Conservation (phyloP, 2,888 invertebrate genomes). For the Chromoteleia sp. region DNA sequence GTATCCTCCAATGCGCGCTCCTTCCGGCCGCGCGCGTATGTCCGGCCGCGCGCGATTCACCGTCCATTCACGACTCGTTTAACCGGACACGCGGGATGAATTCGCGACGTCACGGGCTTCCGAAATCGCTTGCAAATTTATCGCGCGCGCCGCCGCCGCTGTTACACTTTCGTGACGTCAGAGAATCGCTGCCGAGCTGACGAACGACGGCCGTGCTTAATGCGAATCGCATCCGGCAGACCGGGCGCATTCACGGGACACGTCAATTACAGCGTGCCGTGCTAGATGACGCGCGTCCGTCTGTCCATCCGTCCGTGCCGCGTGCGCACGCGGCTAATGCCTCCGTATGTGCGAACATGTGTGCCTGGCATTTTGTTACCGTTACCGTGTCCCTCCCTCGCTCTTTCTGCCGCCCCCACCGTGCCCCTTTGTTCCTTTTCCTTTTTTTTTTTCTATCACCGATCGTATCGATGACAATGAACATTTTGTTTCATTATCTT, state of each 20-base stretch:
- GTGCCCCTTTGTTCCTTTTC: background rate
- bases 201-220: constrained; percentile 79
- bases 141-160: constrained; percentile 44
- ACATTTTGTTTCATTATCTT: constrained; percentile 56
- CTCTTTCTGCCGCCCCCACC: background rate
- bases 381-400: background rate
- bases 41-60: constrained; percentile 49
- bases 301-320: constrained; percentile 30
- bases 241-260: constrained; percentile 79
- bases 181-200: constrained; percentile 71
- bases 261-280: constrained; percentile 78
- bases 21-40: constrained; percentile 52
- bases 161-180: constrained; percentile 55
- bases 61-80: constrained; percentile 57
- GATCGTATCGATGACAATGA: constrained; percentile 51
- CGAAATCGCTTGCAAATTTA: constrained; percentile 72
- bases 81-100: constrained; percentile 60
- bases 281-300: constrained; percentile 75
- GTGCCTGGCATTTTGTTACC: constrained; percentile 54
- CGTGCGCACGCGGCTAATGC: constrained; percentile 62
- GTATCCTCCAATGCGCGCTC: constrained; percentile 46
- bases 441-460: constrained; percentile 17
- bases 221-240: constrained; percentile 80
- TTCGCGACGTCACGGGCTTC: constrained; percentile 66
- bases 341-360: constrained; percentile 33